Evolutionary conservation across 2,888 invertebrate species (phyloP), one percentile per base, ranked within the genome.

Genomic region (Clusia tigrina): DNA sequence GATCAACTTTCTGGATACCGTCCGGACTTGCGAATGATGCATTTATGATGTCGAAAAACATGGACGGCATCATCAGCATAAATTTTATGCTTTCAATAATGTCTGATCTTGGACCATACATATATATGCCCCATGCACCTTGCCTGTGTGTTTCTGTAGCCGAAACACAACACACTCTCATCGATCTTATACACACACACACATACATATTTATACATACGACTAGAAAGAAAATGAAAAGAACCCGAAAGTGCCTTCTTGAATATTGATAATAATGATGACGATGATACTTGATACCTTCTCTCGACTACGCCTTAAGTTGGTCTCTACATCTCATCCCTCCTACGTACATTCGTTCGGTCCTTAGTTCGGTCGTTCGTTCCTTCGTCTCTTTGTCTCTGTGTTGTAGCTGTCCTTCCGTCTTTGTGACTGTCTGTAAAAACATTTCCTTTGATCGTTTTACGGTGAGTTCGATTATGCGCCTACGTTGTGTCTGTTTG

Each of bases 201-300:
- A n/a, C n/a, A n/a, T n/a, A n/a, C n/a, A 23, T n/a, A 26, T 51
- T 20, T 37, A 25, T 12, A 42, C 15, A 42, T 37, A 54, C 32
- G 55, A 48, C 20, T 18, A 52, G 52, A 20, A 26, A 22, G 12
- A 58, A 61, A 52, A n/a, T n/a, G n/a, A n/a, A n/a, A 32, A 23
- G 59, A 67, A 64, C 64, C 67, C 64, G 66, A 68, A 70, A 67
- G 54, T 71, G 69, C 63, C 69, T 61, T 68, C 71, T 74, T 72
- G 70, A 69, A 73, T 74, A 71, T 74, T 73, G 70, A 74, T 74
- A 67, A 74, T 71, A 68, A 71, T 69, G 69, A 64, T n/a, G n/a
- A n/a, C n/a, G n/a, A n/a, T 64, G 74, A 71, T 74, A 74, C 72
- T 74, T 74, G 74, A 74, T 74, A 74, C n/a, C n/a, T n/a, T n/a